Evolutionary conservation across 1,140 invertebrate genomes (phyloP).

Genomic region (Bombus sylvicola): DNA sequence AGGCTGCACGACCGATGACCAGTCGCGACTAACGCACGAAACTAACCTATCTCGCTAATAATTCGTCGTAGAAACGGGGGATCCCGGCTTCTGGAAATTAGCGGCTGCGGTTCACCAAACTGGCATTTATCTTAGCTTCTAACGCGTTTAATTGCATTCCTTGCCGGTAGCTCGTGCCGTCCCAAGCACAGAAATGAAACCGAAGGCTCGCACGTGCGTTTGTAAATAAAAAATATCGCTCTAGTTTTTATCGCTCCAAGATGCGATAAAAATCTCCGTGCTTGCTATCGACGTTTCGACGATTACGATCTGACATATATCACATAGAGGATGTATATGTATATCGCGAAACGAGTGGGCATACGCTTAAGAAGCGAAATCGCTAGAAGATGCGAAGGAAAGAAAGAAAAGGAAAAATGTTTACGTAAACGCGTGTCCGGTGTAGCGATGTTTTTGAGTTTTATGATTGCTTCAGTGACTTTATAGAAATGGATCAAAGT

Average conservation of each 20-base stretch:
- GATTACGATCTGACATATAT: background rate
- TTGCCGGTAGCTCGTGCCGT: background rate
- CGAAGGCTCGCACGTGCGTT: background rate
- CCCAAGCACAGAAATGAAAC: background rate
- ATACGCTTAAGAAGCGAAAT: no score
- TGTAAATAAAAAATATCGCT: background rate
- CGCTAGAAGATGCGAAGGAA: no score
- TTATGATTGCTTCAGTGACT: background rate
- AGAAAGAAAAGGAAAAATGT: no score
- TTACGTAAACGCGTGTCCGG: no score
- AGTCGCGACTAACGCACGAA: background rate
- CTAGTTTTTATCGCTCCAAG: background rate
- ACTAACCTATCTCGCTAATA: conserved; percentile 28
- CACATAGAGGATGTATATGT: no score
- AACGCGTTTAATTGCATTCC: conserved; percentile 34
- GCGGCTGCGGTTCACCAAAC: conserved; percentile 25
- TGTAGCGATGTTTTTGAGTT: background rate
- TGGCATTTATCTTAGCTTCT: conserved; percentile 25
- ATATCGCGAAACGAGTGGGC: no score
- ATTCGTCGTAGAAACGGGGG: conserved; percentile 11
- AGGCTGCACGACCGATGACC: background rate
- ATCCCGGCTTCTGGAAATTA: conserved; percentile 18
- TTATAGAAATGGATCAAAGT: background rate
- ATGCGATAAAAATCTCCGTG: background rate
- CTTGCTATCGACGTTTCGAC: background rate